Base-by-base conservation (phyloP, 2,797 vertebrate species). In the Sebastolobus altivelis region DNA sequence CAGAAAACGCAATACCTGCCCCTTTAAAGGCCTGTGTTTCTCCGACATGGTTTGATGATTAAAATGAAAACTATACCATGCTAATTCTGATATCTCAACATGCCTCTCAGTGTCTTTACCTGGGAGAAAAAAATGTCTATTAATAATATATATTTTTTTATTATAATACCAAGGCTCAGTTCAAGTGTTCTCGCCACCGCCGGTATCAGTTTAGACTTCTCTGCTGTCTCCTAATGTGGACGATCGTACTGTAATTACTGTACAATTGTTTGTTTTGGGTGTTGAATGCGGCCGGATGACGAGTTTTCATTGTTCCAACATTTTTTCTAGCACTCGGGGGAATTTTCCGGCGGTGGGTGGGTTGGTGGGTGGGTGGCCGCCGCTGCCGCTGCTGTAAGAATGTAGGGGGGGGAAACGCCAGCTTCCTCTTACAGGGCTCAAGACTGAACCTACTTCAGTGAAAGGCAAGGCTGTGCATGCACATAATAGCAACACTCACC, bases 281-380 rank as follows among this genome's bases (percentile, higher is more conserved):
- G 85, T 90, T 89, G 88, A 90, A 95, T 89, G 59, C 43, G 77
- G 69, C 84, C 81, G 81, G 85, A 93, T 93, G 91, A 93, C 85
- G 86, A 92, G 55, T 83, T 73, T 73, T 87, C 90, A 94, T 94
- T 94, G 93, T 94, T 91, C 81, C 68, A 65, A 13, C 77, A 66
- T 89, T 89, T 92, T 92, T 78, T 88, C 35, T 84, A 66, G 65
- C 82, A 76, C 89, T 87, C 25, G 35, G 88, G 90, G 85, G 82
- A 89, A 79, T 92, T 93, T 92, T 93, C 91, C 89, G 86, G 86
- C 55, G 4, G 92, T 94, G 92, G 93, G 93, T 92, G 93, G 25
- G 91, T 5, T 31, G 31, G 31, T 31, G 31, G 20, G 49, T n/a
- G 49, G 46, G 20, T 52, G 49, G 20, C 20, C 49, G 49, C 20